Base-by-base conservation (phyloP, 2,888 invertebrate genomes). In the Imbricaverruca yamaguchii region DNA sequence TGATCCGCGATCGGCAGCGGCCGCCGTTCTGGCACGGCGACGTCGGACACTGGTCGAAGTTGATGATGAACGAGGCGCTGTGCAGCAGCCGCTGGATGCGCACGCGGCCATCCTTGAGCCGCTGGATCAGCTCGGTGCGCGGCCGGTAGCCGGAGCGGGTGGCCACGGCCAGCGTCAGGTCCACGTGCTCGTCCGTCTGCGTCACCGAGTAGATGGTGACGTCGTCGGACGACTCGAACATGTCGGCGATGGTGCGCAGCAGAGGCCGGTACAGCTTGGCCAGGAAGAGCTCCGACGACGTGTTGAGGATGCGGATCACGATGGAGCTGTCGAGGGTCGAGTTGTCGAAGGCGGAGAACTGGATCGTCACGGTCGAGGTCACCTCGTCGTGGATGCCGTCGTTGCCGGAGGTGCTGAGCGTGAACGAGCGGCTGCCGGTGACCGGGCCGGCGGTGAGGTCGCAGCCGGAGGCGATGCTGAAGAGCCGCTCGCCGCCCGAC, bases 321-420 rank as follows among this genome's bases (percentile, higher is more conserved):
- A 96, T 89, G 15, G 94, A 94, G 87, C 95, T 93, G 81, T 93
- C 92, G 9, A 97, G 90, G 0, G 96, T 96, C 21, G 88, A 87
- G 86, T 96, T 95, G 84, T 92, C 92, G 86, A 96, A 94, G 7
- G 91, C 90, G 80, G 93, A 89, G 86, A 95, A 95, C 86, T 94
- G 93, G 0, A 97, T 91, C 10, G 92, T 93, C 7, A 96, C 92
- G 12, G 93, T 93, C 1, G 96, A 97, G n/a, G 92, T 89, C 0
- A 97, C 97, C 87, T 94, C 93, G 81, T 91, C 90, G 86, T 96
- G 95, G 84, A 92, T 91, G 0, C 97, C 97, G 87, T 98, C 98
- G 86, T 94, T 95, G 1, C 96, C 96, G 13, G 92, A 91, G 0
- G 97, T 91, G 59, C 92, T 92, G 85, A 97, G 90, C 0, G 93